Evolutionary conservation across 2,888 invertebrate genomes (phyloP), one percentile per base, ranked within the genome.

Genomic region (Lithophane leautieri): DNA sequence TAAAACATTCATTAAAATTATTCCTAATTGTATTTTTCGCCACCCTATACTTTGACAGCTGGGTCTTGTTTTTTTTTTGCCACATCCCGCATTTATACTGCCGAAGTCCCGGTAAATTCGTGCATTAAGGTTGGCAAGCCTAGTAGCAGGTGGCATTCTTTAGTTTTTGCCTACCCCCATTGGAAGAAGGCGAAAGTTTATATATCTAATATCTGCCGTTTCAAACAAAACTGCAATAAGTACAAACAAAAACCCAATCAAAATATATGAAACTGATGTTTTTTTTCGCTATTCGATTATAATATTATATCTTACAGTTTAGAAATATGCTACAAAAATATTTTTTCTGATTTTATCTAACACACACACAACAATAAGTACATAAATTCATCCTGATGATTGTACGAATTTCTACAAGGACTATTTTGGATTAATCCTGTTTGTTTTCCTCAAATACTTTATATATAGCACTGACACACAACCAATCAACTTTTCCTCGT

Each of bases 361-460:
- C 3, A 40, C 19, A 40, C 16, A 52, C 14, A 28, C 16, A 44
- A n/a, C 1, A 67, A 47, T 25, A 34, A 34, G 34, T 34, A 44
- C 22, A 54, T 28, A 47, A 40, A 54, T 28, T 44, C 28, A 54
- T 19, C n/a, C 52, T 4, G 28, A 72, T 28, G 42, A 44, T 19
- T 42, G 19, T 19, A 28, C 16, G 8, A 58, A n/a, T 50, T 73
- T 14, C n/a, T 6, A 34, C 22, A 42, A 42, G 16, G 28, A 19
- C 16, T 52, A 52, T 63, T 78, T 74, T 42, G 11, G 44, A 52
- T 42, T 67, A 67, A 42, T 1, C 12, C 42, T 50, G 67, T 65
- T 65, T 54, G 14, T 82, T 86, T 84, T 88, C 85, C 83, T 84
- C 56, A 28, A 34, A 47, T 40, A 60, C 22, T 62, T 2, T 74